Percentiles rank a stretch among this genome's conserved stretches.
These are phyloP conservation scores for Aphis craccivora DNA, from an alignment of 1,140 invertebrate species.

Conservation along the genomic window DNA sequence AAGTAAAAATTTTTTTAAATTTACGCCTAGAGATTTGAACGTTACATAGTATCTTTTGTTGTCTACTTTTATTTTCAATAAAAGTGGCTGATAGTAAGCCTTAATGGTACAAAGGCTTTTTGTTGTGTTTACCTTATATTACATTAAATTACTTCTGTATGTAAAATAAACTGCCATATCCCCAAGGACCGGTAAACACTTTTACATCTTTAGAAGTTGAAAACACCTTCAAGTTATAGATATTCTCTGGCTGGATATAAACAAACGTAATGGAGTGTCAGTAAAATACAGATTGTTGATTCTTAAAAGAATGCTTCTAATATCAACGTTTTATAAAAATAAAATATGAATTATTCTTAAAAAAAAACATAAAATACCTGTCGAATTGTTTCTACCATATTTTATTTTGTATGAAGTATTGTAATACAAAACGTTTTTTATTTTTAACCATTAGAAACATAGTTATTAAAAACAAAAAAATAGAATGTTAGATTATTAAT, in stretches of 20 bases:
- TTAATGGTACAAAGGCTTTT: conserved; percentile 36
- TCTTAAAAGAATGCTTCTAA: conserved; percentile 1
- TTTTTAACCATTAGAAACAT: neutral
- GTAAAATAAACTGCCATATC: conserved; percentile 29
- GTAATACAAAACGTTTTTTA: neutral
- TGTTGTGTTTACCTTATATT: conserved; percentile 21
- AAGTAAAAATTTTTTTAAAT: neutral
- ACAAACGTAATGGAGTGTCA: conserved; percentile 26
- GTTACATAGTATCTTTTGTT: neutral
- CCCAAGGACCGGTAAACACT: conserved; percentile 39
- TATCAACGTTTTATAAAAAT: conserved; percentile 3
- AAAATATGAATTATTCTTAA: conserved; percentile 10
- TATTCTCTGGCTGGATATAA: neutral
- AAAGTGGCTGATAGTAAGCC: conserved; percentile 21
- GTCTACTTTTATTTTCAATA: neutral
- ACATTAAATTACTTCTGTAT: conserved; percentile 16
- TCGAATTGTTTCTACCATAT: neutral
- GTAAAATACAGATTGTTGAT: conserved; percentile 26
- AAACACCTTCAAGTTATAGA: conserved; percentile 10
- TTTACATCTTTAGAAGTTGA: conserved; percentile 47
- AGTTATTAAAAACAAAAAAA: neutral
- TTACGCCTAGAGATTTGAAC: neutral
- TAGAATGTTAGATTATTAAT: neutral
- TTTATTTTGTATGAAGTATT: neutral
- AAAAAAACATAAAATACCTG: neutral